These are phyloP conservation scores for Zootoca vivipara DNA, from an alignment of 2,113 vertebrate species.

Conservation along the genomic window DNA sequence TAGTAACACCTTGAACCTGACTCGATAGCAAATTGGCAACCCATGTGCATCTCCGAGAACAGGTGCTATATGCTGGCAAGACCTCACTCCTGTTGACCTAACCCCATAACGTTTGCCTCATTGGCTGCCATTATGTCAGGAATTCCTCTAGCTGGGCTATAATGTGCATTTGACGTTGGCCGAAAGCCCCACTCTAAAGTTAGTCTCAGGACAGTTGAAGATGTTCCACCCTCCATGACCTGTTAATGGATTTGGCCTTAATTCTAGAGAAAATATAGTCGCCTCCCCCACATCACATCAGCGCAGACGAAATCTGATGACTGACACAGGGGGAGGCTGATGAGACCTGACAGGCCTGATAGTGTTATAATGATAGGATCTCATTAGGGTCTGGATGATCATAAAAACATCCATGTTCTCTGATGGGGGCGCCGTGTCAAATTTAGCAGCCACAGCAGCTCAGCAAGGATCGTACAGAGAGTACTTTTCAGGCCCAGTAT, in stretches of 20 bases:
- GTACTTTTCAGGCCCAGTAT: background rate
- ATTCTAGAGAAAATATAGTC: background rate
- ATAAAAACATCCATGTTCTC: background rate
- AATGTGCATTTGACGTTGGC: background rate
- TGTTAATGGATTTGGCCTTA: background rate
- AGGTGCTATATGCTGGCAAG: no score
- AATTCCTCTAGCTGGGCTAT: background rate
- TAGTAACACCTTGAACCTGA: no score
- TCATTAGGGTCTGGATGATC: background rate
- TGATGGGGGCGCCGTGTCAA: background rate
- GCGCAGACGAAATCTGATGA: background rate
- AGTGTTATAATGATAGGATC: background rate
- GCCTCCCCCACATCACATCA: background rate
- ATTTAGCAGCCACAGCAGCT: background rate
- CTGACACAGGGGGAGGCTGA: background rate
- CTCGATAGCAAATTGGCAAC: no score
- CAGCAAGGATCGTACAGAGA: background rate
- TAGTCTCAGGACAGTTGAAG: background rate
- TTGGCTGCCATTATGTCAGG: background rate
- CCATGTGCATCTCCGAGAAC: no score
- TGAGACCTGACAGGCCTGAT: background rate
- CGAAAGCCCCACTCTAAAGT: background rate
- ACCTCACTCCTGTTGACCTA: no score
- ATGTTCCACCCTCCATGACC: background rate
- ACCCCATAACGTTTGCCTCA: background rate